Percentiles rank a stretch among this genome's conserved stretches.
Conservation (phyloP, 1,140 invertebrate genomes). For the Neotoxoptera formosana region DNA sequence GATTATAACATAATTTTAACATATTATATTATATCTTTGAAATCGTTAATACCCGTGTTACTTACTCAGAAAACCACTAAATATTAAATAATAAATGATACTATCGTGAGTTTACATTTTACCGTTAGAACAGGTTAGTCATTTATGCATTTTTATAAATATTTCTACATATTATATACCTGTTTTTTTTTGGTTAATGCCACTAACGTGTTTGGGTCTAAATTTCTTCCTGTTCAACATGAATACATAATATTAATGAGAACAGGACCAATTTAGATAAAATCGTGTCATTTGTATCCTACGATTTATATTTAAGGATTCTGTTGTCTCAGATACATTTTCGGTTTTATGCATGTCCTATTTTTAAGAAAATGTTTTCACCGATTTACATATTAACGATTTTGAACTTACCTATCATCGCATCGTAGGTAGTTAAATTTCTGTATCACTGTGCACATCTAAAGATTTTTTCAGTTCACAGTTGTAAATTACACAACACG, state of each 20-base stretch:
- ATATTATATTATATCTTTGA: neutral
- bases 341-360: neutral
- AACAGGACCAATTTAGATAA: neutral
- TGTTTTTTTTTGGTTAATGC: slow-evolving; percentile 6
- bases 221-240: neutral
- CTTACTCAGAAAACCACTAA: neutral
- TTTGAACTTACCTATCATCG: neutral
- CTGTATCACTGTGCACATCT: neutral
- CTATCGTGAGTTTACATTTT: neutral
- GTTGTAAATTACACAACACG: neutral
- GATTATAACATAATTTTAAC: too few species aligned
- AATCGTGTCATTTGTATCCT: neutral
- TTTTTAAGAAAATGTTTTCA: neutral
- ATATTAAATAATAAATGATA: slow-evolving; percentile 22
- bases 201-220: neutral
- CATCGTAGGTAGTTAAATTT: neutral
- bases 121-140: slow-evolving; percentile 25
- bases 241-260: neutral
- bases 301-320: neutral
- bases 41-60: neutral
- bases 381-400: neutral
- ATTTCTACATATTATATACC: neutral
- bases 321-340: neutral
- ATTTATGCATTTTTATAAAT: neutral
- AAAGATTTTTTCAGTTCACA: neutral